Base-by-base conservation (phyloP, 2,113 vertebrate genomes). In the Alectura lathami region DNA sequence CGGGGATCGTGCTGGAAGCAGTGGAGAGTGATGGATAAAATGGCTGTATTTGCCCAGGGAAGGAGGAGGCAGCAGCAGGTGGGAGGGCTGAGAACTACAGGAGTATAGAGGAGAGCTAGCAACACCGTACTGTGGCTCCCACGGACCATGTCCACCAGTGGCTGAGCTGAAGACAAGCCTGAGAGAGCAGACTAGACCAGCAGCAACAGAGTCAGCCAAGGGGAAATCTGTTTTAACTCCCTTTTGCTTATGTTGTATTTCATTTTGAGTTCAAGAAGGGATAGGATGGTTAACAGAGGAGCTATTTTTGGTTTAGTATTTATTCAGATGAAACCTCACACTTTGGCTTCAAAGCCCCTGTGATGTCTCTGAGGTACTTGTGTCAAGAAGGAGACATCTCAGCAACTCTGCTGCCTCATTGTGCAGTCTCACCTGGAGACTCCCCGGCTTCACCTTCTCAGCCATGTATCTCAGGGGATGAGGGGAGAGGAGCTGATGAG, bases 121-220 rank as follows among this genome's bases (percentile, higher is more conserved):
- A 30, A 50, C 20, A 30, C 51, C 1, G 1, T 4, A 9, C 13
- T 6, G 9, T 45, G 32, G 30, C 78, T 48, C n/a, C 18, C 50
- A 59, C 26, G 45, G 38, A 70, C 32, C 18, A 54, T 56, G 12
- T 36, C 51, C 27, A 24, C 38, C 3, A 6, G 34, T 20, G 38
- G 17, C 7, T 63, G 34, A 84, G 47, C 17, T 72, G 83, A 62
- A 76, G 50, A 56, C 0, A 4, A 66, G 50, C 36, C 36, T 17
- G 9, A 13, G 47, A 73, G 57, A 74, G 42, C 3, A 1, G 18
- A 24, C 29, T 30, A 1, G 1, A 14, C 11, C 0, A 0, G 11
- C 36, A 38, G 42, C 22, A 48, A 20, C 24, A 50, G 45, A 66
- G 50, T 14, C 0, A 0, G 42, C 38, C 59, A 36, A 38, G 59